These are phyloP conservation scores for Elephas maximus DNA, from an alignment of 2,113 vertebrate genomes.

Conservation along the genomic window DNA sequence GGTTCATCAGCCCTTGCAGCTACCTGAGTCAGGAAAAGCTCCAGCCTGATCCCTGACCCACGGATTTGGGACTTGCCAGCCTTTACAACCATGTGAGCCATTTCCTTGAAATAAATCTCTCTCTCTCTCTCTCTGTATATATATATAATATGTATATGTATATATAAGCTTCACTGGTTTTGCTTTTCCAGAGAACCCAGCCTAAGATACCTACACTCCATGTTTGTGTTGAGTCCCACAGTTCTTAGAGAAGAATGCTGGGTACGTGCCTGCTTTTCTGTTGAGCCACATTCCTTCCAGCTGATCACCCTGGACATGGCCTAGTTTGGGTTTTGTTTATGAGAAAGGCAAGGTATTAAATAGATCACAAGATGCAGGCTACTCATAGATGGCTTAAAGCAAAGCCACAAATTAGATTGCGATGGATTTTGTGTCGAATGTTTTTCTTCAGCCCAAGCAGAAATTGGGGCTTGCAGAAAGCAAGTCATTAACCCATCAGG, in stretches of 20 bases:
- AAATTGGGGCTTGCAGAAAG: background rate
- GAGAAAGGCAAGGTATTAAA: conserved; percentile 74
- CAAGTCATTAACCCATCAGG: conserved; percentile 24
- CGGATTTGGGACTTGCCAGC: no score
- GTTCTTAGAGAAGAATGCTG: conserved; percentile 73
- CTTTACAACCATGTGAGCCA: no score
- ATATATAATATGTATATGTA: no score
- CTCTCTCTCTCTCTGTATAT: no score
- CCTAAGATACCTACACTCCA: background rate
- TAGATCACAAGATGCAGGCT: conserved; percentile 81
- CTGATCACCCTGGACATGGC: conserved; percentile 64
- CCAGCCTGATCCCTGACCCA: no score
- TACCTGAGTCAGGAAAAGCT: no score
- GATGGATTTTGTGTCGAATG: background rate
- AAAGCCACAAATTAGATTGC: conserved; percentile 71
- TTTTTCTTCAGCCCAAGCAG: conserved; percentile 6
- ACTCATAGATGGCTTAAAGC: conserved; percentile 82
- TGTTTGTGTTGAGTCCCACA: background rate
- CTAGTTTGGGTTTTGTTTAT: conserved; percentile 77
- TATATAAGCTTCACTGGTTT: no score
- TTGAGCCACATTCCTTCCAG: conserved; percentile 77
- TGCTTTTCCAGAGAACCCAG: no score
- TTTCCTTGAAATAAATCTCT: no score
- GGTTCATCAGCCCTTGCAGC: no score
- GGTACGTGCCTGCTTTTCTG: conserved; percentile 69